These are phyloP conservation scores for Calameuta filiformis DNA, from an alignment of 2,888 invertebrate species.

Conservation along the genomic window DNA sequence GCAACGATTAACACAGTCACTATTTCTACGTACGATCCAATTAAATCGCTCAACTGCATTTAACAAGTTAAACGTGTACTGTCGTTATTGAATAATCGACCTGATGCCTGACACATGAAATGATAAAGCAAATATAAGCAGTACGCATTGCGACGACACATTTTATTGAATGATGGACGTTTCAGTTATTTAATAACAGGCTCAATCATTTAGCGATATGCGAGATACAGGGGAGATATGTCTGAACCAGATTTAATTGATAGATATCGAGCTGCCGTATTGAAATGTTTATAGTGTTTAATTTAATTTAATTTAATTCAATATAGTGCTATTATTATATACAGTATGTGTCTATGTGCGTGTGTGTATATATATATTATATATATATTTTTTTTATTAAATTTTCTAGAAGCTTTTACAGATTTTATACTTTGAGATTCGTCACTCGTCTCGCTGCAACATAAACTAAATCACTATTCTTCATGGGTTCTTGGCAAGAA, in stretches of 20 bases:
- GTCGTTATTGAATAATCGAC: not conserved
- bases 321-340: not conserved
- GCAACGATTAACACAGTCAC: not conserved
- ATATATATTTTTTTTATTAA: too few relatives aligned
- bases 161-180: not conserved
- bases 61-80: not conserved
- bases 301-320: too few relatives aligned
- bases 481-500: conserved; percentile 2
- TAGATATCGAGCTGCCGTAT: not conserved
- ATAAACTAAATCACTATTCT: conserved; percentile 22
- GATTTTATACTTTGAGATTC: not conserved
- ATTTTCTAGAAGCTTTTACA: not conserved
- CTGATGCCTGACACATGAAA: not conserved
- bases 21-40: not conserved
- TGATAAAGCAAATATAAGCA: not conserved
- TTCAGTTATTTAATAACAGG: not conserved
- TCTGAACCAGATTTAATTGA: not conserved
- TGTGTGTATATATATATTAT: too few relatives aligned
- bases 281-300: too few relatives aligned
- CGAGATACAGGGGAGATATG: not conserved
- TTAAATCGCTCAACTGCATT: not conserved
- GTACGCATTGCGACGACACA: not conserved
- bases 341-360: too few relatives aligned
- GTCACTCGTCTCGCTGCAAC: conserved; percentile 8
- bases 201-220: not conserved